Base-by-base conservation (phyloP, 2,797 vertebrate genomes). In the Semotilus atromaculatus region DNA sequence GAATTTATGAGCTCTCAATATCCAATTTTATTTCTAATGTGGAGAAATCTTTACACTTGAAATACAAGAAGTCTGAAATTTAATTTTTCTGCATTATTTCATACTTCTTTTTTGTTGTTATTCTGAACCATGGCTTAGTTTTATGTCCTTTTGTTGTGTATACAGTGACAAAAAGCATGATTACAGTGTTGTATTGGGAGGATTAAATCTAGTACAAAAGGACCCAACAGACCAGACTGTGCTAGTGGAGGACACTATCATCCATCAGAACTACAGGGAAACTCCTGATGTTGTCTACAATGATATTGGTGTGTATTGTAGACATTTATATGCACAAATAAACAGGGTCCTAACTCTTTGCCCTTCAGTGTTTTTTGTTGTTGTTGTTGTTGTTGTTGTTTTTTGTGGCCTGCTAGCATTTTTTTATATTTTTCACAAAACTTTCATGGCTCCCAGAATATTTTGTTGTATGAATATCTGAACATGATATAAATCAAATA, bases 151-250 rank as follows among this genome's bases (percentile, higher is more conserved):
- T n/a, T 45, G 6, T 86, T 51, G 21, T 87, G 5, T 90, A 72
- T 90, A 84, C 89, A 95, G 94, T 48, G 83, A 90, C 7, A 21
- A 5, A 13, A 87, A 34, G 1, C 82, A 89, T 8, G 93, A 94
- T 40, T 93, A 94, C 91, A 93, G 90, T 87, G 97, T 97, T 83
- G 87, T 91, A 14, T 87, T 97, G 85, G 98, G 98, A 78, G 92
- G 93, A 75, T 91, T 96, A 85, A 89, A 97, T 18, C 90, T 97
- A 73, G 23, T 83, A 16, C 89, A 48, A 5, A 86, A 78, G 0
- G 97, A 98, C 40, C 1, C 77, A 9, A 87, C 93, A 11, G 93
- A 96, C 74, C 98, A 99, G 92, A 91, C 43, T 10, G 81, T 98
- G 48, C 82, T 90, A 6, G 96, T 96, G 77, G 93, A 93, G 85